Base-by-base conservation (phyloP, 2,888 invertebrate species). In the Drosophila conformis region DNA sequence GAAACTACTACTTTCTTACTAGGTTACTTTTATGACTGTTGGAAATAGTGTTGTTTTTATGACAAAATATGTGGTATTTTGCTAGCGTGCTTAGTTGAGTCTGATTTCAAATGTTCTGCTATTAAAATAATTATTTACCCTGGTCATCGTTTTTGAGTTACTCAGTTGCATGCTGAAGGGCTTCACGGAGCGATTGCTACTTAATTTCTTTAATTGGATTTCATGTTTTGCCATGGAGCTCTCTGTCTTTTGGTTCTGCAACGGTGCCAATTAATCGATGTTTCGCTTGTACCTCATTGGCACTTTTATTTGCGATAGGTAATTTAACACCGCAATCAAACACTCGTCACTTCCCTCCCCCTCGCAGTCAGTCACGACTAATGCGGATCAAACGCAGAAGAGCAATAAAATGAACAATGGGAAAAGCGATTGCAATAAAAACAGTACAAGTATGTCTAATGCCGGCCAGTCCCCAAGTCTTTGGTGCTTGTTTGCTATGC, bases 181-280 rank as follows among this genome's bases (percentile, higher is more conserved):
- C 87, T 87, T 89, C 86, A 67, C 69, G 75, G 71, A 76, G 75
- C 79, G 77, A 82, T 89, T 83, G 79, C 80, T 85, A 83, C 79
- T 78, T 82, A 90, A 83, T 89, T 90, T 88, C 73, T 63, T 87
- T 89, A 87, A 90, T 89, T 90, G 85, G 88, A 90, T 90, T 89
- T 80, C 76, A 72, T 49, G 54, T 65, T 78, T 67, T 54, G 66
- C 57, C 33, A 42, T 8, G 36, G 35, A 56, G 36, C 48, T 33
- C 29, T 58, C 73, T 65, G 56, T 27, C 38, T 49, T 65, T 25
- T 2, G 21, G 18, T 69, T 62, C 46, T 56, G 11, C 36, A 36
- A 57, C 57, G 62, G 58, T 64, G 59, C 42, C 54, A 29, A 46
- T 65, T 58, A 38, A 51, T 54, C 13, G 35, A 51, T 64, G 48